These are phyloP conservation scores for Tragelaphus strepsiceros DNA, from an alignment of 2,113 vertebrate species.

Conservation along the genomic window DNA sequence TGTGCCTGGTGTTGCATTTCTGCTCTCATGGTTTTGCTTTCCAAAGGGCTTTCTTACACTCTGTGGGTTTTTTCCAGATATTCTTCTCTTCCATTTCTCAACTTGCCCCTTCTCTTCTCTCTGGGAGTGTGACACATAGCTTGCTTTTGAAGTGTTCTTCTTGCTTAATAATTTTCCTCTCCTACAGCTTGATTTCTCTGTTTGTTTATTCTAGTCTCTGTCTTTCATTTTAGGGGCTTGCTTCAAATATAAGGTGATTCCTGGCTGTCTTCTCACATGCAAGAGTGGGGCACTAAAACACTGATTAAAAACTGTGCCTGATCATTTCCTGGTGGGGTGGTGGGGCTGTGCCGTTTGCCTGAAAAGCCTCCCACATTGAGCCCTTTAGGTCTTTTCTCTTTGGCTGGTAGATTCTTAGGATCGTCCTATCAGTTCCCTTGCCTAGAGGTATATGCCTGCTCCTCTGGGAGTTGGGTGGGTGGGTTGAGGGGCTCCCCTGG, in stretches of 20 bases:
- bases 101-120: neutral
- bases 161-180: neutral
- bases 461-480: neutral
- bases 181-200: neutral
- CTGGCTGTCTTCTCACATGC: no score
- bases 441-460: neutral
- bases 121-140: neutral
- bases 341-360: neutral
- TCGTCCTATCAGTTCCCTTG: rapidly evolving
- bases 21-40: neutral
- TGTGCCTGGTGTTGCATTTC: neutral
- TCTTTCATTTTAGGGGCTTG: neutral
- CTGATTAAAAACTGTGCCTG: neutral
- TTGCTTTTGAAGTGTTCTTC: neutral
- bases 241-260: neutral
- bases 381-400: neutral
- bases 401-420: neutral
- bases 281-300: no score
- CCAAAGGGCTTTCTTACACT: neutral
- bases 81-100: neutral
- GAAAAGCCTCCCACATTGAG: neutral
- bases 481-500: rapidly evolving
- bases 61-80: neutral
- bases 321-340: neutral
- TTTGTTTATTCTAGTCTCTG: neutral